phyloP scores from a whole-genome alignment of 2,888 invertebrate genomes.

The Drosophila lacicola region DNA sequence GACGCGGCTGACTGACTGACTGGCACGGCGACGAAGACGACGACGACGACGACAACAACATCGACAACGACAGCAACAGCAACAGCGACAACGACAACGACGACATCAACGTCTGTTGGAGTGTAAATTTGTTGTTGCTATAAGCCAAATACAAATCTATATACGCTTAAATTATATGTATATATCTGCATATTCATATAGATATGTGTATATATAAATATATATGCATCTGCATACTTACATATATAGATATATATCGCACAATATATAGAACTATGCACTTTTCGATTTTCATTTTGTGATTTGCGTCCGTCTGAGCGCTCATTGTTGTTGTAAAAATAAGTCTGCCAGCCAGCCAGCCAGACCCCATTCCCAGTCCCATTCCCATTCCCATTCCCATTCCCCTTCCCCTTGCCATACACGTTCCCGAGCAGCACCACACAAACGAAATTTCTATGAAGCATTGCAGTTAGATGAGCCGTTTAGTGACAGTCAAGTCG shows the following conservation, averaged over 20 bases:
- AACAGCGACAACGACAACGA: constrained; percentile 28
- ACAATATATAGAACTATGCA: constrained; percentile 55
- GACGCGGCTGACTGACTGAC: constrained; percentile 76
- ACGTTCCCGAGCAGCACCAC: constrained; percentile 22
- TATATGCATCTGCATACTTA: constrained; percentile 1
- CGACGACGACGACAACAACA: constrained; percentile 13
- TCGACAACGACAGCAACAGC: constrained; percentile 12
- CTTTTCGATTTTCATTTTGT: constrained; percentile 77
- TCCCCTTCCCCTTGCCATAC: constrained; percentile 16
- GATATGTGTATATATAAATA: constrained; percentile 30
- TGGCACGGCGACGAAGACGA: constrained; percentile 61
- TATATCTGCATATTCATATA: constrained; percentile 27
- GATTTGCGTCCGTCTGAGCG: constrained; percentile 51
- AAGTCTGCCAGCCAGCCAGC: constrained; percentile 74
- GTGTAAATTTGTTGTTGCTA: constrained; percentile 73
- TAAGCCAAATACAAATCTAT: constrained; percentile 62
- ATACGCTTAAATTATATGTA: constrained; percentile 28
- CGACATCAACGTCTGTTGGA: constrained; percentile 64
- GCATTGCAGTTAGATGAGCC: constrained; percentile 82
- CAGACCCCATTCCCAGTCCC: constrained; percentile 6
- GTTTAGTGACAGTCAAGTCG: constrained; percentile 79
- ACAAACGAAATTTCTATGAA: constrained; percentile 78
- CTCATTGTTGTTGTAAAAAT: constrained; percentile 81
- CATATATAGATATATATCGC: constrained; percentile 25
- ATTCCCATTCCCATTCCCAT: background rate